Base-by-base conservation (phyloP, 2,113 vertebrate genomes). In the Burhinus bistriatus region DNA sequence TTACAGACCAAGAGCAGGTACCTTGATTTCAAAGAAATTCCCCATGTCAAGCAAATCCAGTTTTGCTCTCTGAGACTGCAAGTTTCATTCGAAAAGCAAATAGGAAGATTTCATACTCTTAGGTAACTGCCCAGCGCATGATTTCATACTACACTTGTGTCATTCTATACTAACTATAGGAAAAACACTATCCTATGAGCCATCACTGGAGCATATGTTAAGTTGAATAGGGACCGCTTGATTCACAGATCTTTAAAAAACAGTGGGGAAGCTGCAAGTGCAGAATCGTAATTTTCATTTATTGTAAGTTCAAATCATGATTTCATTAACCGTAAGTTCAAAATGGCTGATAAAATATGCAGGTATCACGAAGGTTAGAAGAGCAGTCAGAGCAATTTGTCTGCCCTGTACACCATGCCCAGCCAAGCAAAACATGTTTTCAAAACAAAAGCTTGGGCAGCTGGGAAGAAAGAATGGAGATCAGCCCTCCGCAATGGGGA, bases 361-460 rank as follows among this genome's bases (percentile, higher is more conserved):
- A 86, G 55, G 44, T 75, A 83, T 73, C 16, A 64, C 1, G 2
- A 75, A 89, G 47, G 47, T 82, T 91, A 89, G 86, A 77, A 57
- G 44, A 75, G 42, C 59, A 93, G 76, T 34, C 76, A 84, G 69
- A 90, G 69, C 38, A 89, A 92, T 82, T 86, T 72, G 9, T 89
- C 77, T 92, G 9, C 3, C 69, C 78, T 84, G 72, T 36, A 78
- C 15, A 68, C 65, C 18, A 57, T 36, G 22, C 17, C 45, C 82
- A 96, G 52, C 66, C 49, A 93, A 94, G 76, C 32, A 96, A 89
- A 92, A 92, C 2, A 0, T 51, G 47, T 88, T 94, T 93, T 72
- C 85, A 87, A 91, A 96, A 88, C 49, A 87, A 80, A 94, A 73
- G 85, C 40, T 88, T 52, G 45, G 84, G 26, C 85, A 93, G 72